Evolutionary conservation across 2,113 vertebrate species (phyloP).

Genomic region (Illadopsis cleaveri): DNA sequence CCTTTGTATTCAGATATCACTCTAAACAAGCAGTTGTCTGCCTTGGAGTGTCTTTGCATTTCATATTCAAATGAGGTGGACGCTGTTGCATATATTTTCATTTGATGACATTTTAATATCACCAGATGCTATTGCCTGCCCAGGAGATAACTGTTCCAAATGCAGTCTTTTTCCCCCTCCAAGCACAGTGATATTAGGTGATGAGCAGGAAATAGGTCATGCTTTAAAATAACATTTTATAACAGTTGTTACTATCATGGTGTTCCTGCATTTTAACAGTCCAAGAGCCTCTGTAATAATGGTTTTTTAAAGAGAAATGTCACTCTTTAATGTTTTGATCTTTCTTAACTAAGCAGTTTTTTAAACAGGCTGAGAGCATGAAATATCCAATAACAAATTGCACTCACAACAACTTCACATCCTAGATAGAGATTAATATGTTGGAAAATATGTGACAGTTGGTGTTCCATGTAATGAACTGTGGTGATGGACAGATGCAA

Average conservation of each 20-base stretch:
- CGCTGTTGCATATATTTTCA: slow-evolving; percentile 32
- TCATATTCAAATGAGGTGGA: slow-evolving; percentile 56
- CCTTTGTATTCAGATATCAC: slow-evolving; percentile 49
- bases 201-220: not conserved
- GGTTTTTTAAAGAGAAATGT: not conserved
- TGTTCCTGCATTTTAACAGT: not conserved
- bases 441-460: slow-evolving; percentile 38
- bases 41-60: slow-evolving; percentile 10
- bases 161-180: not conserved
- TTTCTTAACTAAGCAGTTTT: slow-evolving; percentile 12
- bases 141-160: slow-evolving; percentile 19
- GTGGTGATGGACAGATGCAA: slow-evolving; percentile 17
- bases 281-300: not conserved
- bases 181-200: not conserved
- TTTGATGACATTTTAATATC: slow-evolving; percentile 59
- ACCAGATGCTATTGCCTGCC: slow-evolving; percentile 42
- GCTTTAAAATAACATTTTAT: slow-evolving; percentile 30
- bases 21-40: slow-evolving; percentile 39
- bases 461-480: slow-evolving; percentile 20
- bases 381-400: slow-evolving; percentile 33
- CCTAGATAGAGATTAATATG: slow-evolving; percentile 41
- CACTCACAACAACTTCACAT: not conserved
- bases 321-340: slow-evolving; percentile 23
- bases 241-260: not conserved
- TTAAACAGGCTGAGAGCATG: slow-evolving; percentile 8